A percentile compares a stretch with the other conserved stretches of the same genome.
Evolutionary conservation across 2,113 vertebrate genomes (phyloP).

Genomic region (Vimba vimba): DNA sequence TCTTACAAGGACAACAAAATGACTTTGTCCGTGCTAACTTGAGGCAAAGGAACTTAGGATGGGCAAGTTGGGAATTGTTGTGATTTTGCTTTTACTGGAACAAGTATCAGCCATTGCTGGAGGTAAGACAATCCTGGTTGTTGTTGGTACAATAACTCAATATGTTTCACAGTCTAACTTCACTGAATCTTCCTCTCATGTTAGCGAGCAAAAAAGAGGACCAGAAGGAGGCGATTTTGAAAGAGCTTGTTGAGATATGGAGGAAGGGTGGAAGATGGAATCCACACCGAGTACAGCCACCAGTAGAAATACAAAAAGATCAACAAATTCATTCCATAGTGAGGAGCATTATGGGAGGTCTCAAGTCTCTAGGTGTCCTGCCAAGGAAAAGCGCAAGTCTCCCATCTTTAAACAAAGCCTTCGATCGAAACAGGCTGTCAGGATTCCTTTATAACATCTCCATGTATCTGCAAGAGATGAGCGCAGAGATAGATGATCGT

Average conservation of each 20-base stretch:
- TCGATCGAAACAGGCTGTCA: constrained; percentile 77
- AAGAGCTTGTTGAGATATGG: constrained; percentile 73
- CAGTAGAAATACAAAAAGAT: constrained; percentile 57
- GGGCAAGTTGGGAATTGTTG: constrained; percentile 63
- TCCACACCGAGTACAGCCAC: constrained; percentile 50
- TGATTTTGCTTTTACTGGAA: constrained; percentile 64
- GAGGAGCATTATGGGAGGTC: constrained; percentile 72
- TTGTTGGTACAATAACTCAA: not conserved
- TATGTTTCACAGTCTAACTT: not conserved
- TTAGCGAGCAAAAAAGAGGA: constrained; percentile 61
- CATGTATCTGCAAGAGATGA: constrained; percentile 82
- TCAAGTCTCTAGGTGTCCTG: constrained; percentile 74
- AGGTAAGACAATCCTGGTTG: constrained; percentile 66
- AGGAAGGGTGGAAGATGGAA: constrained; percentile 63
- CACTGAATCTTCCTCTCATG: constrained; percentile 33
- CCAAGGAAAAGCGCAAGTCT: constrained; percentile 63
- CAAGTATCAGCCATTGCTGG: constrained; percentile 57
- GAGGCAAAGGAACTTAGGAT: constrained; percentile 67
- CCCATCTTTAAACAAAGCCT: constrained; percentile 66
- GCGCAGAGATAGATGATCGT: constrained; percentile 72
- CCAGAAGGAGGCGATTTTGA: constrained; percentile 66
- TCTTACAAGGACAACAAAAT: constrained; percentile 50
- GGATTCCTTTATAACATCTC: constrained; percentile 88
- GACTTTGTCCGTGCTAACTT: constrained; percentile 53
- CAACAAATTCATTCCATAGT: constrained; percentile 67